These are phyloP conservation scores for Syrmaticus mikado DNA, from an alignment of 2,113 vertebrate genomes.

Conservation along the genomic window DNA sequence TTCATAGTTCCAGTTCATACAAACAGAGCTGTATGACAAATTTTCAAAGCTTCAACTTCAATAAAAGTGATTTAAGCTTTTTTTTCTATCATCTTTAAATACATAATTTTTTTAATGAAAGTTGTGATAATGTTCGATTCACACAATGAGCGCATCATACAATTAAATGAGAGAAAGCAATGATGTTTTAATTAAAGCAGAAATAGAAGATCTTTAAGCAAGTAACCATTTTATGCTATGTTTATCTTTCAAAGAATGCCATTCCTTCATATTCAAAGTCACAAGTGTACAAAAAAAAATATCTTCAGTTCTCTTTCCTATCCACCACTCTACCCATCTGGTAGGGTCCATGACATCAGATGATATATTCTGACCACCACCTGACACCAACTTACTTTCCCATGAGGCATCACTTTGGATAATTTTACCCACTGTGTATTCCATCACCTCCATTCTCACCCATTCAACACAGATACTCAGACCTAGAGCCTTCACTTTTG, in stretches of 20 bases:
- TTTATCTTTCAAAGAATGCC: not conserved
- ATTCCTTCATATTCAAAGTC: not conserved
- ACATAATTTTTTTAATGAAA: not conserved
- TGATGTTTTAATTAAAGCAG: not conserved
- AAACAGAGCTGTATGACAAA: not conserved
- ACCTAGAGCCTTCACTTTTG: slow-evolving; percentile 86
- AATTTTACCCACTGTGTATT: not conserved
- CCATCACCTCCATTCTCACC: not conserved
- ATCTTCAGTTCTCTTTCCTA: not conserved
- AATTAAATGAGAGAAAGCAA: not conserved
- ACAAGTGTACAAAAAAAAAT: not conserved
- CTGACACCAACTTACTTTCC: not conserved
- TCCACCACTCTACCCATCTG: not conserved
- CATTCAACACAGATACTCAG: slow-evolving; percentile 87
- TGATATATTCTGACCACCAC: not conserved
- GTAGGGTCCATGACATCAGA: not conserved
- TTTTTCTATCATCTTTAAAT: not conserved
- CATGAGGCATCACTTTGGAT: not conserved
- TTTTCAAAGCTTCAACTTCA: not conserved
- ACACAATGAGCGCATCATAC: not conserved
- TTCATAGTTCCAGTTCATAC: not conserved
- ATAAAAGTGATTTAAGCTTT: not conserved
- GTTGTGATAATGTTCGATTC: not conserved
- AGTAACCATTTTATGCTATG: not conserved
- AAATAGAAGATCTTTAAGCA: not conserved